Evolutionary conservation across 2,888 invertebrate species (phyloP).

Genomic region (Leptopterna dolabrata): DNA sequence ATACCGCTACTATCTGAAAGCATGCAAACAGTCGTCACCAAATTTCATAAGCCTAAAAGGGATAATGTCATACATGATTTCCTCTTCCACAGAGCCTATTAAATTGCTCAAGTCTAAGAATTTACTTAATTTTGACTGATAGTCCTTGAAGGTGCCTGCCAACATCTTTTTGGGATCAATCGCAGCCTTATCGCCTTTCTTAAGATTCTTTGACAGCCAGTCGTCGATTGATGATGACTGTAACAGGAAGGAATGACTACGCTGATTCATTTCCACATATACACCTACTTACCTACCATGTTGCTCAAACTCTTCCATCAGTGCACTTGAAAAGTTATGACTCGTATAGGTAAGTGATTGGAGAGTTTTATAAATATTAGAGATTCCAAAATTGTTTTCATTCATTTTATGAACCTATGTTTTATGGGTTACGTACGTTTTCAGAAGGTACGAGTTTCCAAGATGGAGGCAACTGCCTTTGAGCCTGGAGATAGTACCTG

Average conservation of each 20-base stretch:
- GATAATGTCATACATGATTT: neutral
- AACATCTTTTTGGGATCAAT: slow-evolving; percentile 55
- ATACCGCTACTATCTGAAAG: slow-evolving; percentile 30
- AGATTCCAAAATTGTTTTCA: no score
- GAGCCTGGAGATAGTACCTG: slow-evolving; percentile 91
- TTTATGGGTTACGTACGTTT: neutral
- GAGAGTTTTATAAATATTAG: no score
- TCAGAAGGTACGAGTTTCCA: slow-evolving; percentile 71
- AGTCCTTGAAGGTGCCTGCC: neutral
- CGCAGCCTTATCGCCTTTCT: slow-evolving; percentile 19
- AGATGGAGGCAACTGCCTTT: slow-evolving; percentile 80
- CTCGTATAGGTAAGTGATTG: no score
- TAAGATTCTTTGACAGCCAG: slow-evolving; percentile 41
- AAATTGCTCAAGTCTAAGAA: neutral
- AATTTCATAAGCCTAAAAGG: no score
- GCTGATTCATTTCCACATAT: neutral
- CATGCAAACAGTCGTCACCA: neutral
- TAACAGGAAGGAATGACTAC: neutral
- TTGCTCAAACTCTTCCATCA: no score
- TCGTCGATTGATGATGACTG: slow-evolving; percentile 42
- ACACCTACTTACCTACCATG: neutral
- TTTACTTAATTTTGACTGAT: slow-evolving; percentile 31
- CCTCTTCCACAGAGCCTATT: neutral
- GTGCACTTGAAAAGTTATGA: no score
- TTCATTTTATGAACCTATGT: no score